phyloP scores from a whole-genome alignment of 2,797 vertebrate genomes.

The Neomorphus geoffroyi region DNA sequence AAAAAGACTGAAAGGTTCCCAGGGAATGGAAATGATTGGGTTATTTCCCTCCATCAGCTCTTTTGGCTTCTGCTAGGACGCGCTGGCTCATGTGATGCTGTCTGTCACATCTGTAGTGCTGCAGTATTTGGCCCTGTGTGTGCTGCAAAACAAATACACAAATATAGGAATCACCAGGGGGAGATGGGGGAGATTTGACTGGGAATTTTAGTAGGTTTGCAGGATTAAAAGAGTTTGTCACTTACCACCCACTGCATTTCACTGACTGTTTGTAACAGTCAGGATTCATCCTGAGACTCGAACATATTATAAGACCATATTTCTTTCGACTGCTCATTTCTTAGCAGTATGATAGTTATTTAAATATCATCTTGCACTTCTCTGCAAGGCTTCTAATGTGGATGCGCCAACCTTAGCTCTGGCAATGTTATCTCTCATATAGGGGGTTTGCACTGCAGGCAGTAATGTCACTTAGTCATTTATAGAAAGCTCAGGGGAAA shows the following conservation, averaged over 20 bases:
- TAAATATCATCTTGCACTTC: constrained; percentile 54
- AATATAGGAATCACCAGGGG: background rate
- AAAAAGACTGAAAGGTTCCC: background rate
- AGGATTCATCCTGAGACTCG: constrained; percentile 32
- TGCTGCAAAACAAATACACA: constrained; percentile 9
- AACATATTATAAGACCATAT: constrained; percentile 61
- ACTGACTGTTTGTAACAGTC: background rate
- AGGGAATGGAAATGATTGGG: background rate
- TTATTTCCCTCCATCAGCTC: constrained; percentile 25
- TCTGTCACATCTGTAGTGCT: background rate
- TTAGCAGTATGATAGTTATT: constrained; percentile 57
- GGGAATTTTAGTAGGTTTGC: constrained; percentile 16
- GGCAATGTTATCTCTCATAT: constrained; percentile 1
- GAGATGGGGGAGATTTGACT: background rate
- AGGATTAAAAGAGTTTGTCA: constrained; percentile 38
- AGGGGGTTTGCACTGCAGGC: constrained; percentile 40
- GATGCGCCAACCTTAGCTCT: background rate
- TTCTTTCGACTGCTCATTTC: constrained; percentile 59
- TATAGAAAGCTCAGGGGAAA: constrained; percentile 68
- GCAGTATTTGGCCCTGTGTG: background rate
- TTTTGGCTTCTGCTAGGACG: constrained; percentile 28
- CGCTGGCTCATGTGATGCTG: background rate
- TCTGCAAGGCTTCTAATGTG: background rate
- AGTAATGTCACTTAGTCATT: constrained; percentile 68
- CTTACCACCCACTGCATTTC: constrained; percentile 41